Evolutionary conservation across 2,888 invertebrate species (phyloP).

Genomic region (Drepanosiphum platanoidis): DNA sequence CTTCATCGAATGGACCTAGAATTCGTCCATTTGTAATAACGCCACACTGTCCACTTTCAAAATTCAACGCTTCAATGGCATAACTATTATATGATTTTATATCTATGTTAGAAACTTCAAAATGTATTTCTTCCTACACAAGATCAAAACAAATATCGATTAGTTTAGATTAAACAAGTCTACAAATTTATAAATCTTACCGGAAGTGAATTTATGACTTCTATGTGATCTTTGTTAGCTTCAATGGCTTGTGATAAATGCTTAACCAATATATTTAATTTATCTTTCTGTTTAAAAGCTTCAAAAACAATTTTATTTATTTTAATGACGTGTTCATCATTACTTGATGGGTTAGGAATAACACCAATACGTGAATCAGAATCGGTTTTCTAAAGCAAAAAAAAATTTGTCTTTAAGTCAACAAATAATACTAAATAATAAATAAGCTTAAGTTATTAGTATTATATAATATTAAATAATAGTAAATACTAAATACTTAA

Average conservation of each 20-base stretch:
- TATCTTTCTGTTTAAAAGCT: slow-evolving; percentile 69
- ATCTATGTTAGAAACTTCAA: slow-evolving; percentile 43
- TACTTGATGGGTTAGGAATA: slow-evolving; percentile 67
- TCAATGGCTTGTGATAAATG: slow-evolving; percentile 37
- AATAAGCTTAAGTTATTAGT: too few relatives aligned
- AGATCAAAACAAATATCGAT: not conserved
- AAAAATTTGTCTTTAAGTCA: too few relatives aligned
- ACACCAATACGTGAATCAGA: slow-evolving; percentile 78
- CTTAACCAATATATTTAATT: slow-evolving; percentile 66
- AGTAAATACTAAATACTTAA: too few relatives aligned
- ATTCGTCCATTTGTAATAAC: slow-evolving; percentile 89
- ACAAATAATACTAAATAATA: too few relatives aligned
- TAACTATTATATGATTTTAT: slow-evolving; percentile 8
- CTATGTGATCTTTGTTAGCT: slow-evolving; percentile 43
- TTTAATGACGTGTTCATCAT: slow-evolving; percentile 50
- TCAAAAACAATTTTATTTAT: slow-evolving; percentile 77
- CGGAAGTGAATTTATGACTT: slow-evolving; percentile 43
- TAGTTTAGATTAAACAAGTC: not conserved
- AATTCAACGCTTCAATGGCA: slow-evolving; percentile 69
- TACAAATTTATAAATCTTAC: slow-evolving; percentile 12
- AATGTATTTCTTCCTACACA: slow-evolving; percentile 41
- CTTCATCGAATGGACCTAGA: slow-evolving; percentile 80
- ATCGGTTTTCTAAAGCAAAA: slow-evolving; percentile 72
- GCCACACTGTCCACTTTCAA: slow-evolving; percentile 76
- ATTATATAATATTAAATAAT: too few relatives aligned